phyloP scores from a whole-genome alignment of 2,113 vertebrate species.

The Microcebus griseorufus region DNA sequence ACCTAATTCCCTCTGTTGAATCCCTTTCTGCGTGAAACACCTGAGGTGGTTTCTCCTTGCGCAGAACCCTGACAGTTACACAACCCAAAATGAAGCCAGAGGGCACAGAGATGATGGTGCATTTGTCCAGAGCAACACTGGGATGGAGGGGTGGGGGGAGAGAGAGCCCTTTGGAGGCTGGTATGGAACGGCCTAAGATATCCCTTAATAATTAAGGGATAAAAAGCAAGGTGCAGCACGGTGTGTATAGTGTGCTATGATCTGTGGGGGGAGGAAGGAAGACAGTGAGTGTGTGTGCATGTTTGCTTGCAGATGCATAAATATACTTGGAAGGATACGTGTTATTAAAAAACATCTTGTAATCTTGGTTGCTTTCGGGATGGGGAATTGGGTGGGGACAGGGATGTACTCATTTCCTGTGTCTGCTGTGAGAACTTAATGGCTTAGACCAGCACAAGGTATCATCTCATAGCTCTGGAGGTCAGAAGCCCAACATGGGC shows the following conservation, averaged over 20 bases:
- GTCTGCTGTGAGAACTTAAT: background rate
- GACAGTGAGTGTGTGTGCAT: background rate
- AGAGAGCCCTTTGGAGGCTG: background rate
- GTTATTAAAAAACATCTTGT: background rate
- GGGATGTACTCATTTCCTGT: background rate
- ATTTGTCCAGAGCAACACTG: background rate
- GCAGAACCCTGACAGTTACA: background rate
- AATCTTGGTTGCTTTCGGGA: background rate
- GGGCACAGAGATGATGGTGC: background rate
- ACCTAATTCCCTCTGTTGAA: background rate
- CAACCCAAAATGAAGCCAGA: background rate
- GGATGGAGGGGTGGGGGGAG: background rate
- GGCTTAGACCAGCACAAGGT: no score
- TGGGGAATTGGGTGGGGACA: background rate
- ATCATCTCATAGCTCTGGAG: background rate
- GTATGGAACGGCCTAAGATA: background rate
- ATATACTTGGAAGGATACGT: background rate
- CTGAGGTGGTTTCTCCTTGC: background rate
- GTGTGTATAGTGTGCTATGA: background rate
- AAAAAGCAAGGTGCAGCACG: background rate
- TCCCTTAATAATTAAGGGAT: background rate
- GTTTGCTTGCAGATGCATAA: accelerated
- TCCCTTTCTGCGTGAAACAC: background rate
- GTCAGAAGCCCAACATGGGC: background rate
- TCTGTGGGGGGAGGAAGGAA: background rate